Percentiles rank a stretch among this genome's conserved stretches.
Evolutionary conservation across 1,140 invertebrate species (phyloP).

Genomic region (Drosophila tristis): DNA sequence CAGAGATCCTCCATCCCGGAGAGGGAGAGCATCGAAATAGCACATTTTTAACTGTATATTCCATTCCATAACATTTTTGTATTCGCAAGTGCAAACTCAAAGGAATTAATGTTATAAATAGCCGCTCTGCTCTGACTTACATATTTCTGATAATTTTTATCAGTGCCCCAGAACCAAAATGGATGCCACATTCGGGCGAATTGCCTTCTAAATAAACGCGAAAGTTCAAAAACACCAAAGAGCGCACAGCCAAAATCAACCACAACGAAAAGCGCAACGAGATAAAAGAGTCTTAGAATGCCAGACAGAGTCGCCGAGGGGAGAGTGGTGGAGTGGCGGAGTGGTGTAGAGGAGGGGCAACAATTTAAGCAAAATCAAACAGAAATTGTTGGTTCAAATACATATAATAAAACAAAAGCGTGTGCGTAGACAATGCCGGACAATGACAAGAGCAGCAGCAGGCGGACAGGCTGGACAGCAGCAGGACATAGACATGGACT

Average conservation of each 20-base stretch:
- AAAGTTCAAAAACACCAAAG: conserved; percentile 61
- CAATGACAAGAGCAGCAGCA: conserved; percentile 41
- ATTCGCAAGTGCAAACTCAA: background rate
- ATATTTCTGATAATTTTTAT: conserved; percentile 40
- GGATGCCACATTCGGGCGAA: conserved; percentile 18
- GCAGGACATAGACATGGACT: conserved; percentile 22
- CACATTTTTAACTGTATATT: conserved; percentile 1
- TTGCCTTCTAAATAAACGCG: conserved; percentile 52
- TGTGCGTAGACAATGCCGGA: conserved; percentile 48
- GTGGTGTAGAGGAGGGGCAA: conserved; percentile 2
- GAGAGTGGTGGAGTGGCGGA: too few species aligned
- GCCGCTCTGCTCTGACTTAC: background rate
- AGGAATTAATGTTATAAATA: conserved; percentile 14
- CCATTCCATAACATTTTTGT: background rate
- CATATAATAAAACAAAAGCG: conserved; percentile 41
- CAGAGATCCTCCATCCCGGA: too few species aligned
- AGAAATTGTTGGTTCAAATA: conserved; percentile 44
- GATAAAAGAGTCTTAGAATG: conserved; percentile 44
- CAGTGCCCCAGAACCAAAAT: conserved; percentile 8
- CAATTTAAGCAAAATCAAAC: conserved; percentile 76
- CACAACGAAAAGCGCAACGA: conserved; percentile 35
- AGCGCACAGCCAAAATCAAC: background rate
- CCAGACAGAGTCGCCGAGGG: conserved; percentile 18
- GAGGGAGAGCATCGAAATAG: too few species aligned
- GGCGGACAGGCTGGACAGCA: conserved; percentile 26